Percentiles rank a stretch among this genome's conserved stretches.
Evolutionary conservation across 37 sponge, comb jelly and placozoan species (phyloP).

Genomic region (Beroe forskalii): DNA sequence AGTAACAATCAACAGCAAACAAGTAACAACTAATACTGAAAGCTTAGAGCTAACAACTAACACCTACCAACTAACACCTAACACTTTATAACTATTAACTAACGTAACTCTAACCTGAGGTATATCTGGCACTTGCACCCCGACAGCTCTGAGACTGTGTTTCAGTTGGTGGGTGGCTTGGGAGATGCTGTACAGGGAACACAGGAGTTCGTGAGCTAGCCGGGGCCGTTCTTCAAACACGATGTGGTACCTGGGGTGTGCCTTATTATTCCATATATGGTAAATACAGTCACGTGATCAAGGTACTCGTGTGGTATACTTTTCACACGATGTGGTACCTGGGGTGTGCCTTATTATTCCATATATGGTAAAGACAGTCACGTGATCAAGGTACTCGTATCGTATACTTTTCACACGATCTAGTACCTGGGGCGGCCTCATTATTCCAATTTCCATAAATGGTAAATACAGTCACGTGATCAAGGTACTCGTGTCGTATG

Average conservation of each 20-base stretch:
- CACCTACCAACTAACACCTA: no score
- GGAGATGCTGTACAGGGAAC: background rate
- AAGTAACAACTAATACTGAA: no score
- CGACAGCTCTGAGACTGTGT: background rate
- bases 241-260: conserved; percentile 38
- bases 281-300: background rate
- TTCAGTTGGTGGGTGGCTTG: conserved; percentile 20
- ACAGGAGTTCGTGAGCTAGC: conserved; percentile 31
- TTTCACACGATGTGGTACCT: no score
- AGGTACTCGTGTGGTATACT: background rate
- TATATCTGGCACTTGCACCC: background rate
- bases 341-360: no score
- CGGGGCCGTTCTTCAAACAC: background rate
- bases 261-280: background rate
- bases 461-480: background rate
- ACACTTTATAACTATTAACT: no score
- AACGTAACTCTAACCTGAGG: no score
- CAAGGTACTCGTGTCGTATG: background rate
- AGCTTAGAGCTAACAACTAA: no score
- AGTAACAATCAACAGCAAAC: no score
- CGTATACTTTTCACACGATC: no score
- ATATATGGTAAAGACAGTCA: no score
- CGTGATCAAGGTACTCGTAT: no score
- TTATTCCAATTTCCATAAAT: background rate
- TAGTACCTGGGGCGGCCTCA: background rate